A percentile compares a stretch with the other conserved stretches of the same genome.
These are phyloP conservation scores for Folsomia candida DNA, from an alignment of 2,888 invertebrate genomes.

Conservation along the genomic window DNA sequence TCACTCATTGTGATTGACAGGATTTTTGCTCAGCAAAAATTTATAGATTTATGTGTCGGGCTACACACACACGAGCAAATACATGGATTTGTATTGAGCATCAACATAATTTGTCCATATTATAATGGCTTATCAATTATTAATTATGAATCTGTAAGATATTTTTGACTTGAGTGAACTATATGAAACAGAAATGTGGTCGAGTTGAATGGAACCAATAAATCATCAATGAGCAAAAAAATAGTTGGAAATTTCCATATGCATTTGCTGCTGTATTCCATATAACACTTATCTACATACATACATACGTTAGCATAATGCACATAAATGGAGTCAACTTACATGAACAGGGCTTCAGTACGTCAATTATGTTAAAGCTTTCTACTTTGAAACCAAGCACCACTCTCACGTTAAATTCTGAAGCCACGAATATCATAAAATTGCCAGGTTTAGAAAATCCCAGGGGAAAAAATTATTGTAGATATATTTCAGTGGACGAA, in stretches of 20 bases:
- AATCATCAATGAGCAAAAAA: background rate
- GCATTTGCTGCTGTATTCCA: background rate
- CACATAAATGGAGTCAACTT: background rate
- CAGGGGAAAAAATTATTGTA: background rate
- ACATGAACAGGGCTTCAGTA: background rate
- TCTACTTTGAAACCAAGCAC: background rate
- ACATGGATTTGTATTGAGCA: no score
- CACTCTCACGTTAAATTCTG: background rate
- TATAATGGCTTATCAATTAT: background rate
- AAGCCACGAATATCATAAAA: slow-evolving; percentile 4
- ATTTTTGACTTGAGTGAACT: background rate
- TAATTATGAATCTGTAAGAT: background rate
- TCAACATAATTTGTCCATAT: background rate
- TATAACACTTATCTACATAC: background rate
- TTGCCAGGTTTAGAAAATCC: background rate
- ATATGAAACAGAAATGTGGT: background rate
- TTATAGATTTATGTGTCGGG: background rate
- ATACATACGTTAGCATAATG: background rate
- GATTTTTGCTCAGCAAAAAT: background rate
- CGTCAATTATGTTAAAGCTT: slow-evolving; percentile 2
- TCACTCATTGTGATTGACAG: background rate
- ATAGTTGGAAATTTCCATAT: background rate
- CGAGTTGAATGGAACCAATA: background rate
- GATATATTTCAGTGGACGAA: no score
- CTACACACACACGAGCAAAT: no score